These are phyloP conservation scores for Struthidea cinerea DNA, from an alignment of 2,113 vertebrate genomes.

Conservation along the genomic window DNA sequence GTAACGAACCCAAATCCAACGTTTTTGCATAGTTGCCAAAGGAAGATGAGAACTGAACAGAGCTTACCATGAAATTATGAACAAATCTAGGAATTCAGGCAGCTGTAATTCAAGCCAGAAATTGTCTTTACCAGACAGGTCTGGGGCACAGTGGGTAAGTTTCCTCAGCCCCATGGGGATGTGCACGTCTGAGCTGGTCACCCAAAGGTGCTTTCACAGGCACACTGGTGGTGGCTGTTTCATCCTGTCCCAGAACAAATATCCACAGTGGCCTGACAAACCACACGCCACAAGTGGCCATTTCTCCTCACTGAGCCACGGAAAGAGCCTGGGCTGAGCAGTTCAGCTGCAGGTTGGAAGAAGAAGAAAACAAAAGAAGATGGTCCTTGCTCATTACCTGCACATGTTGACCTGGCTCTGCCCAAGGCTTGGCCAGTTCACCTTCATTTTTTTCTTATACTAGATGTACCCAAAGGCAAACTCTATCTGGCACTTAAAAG, in stretches of 20 bases:
- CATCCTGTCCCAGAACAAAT: not conserved
- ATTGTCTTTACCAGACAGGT: not conserved
- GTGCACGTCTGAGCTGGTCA: rapidly evolving
- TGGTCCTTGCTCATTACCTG: not conserved
- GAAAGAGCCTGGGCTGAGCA: not conserved
- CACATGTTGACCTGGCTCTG: not conserved
- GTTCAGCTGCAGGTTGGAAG: not conserved
- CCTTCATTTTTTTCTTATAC: not conserved
- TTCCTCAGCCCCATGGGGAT: not conserved
- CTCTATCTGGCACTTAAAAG: not conserved
- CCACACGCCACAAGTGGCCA: not conserved
- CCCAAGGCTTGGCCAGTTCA: not conserved
- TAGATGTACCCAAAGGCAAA: not conserved
- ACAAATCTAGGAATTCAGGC: not conserved
- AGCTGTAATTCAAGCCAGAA: not conserved
- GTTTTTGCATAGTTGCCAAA: not conserved
- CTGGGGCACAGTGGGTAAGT: not conserved
- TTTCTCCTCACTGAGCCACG: not conserved
- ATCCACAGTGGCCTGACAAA: not conserved
- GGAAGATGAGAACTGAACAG: not conserved
- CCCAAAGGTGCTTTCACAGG: not conserved
- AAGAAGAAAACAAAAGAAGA: not conserved
- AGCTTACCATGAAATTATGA: not conserved
- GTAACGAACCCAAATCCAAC: not conserved
- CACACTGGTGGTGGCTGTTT: not conserved